Base-by-base conservation (phyloP, 53 echinoderm and acorn worm genomes). In the Crossaster papposus region DNA sequence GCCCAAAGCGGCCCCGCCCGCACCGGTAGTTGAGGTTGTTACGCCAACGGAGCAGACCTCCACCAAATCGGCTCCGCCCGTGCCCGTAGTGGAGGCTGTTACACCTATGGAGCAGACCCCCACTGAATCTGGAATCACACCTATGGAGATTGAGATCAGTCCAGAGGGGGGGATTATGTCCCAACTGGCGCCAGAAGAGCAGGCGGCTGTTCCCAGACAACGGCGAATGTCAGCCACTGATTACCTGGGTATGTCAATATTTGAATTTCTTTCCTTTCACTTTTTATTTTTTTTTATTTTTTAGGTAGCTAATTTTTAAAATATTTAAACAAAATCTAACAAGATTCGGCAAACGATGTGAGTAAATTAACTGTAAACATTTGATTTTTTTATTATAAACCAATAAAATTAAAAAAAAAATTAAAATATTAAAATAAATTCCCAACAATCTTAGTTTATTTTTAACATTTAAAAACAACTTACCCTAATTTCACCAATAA, bases 81-180 rank as follows among this genome's bases (percentile, higher is more conserved):
- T 5, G 50, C 90, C 88, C 9, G 93, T 91, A 29, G 93, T 93
- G 55, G 95, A 95, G 78, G 89, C 89, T 65, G 92, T 93, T 86
- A 91, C 86, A 37, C 86, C 93, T 68, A 77, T 80, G 17, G 84
- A 71, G 38, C 78, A 90, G 50, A 33, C 78, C 37, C 91, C 86
- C 17, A 81, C 68, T 15, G 92, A 85, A 86, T 92, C 92, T 33
- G 72, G 78, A 14, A 91, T 93, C 33, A 81, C 78, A 10, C 80
- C 80, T 54, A 64, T 64, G 89, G 89, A 87, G 76, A 62, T 87
- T 76, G 87, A 87, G 87, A 87, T 87, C 72, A 87, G 76, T 55
- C 87, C 87, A 87, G 87, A 87, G 87, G 87, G 77, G 12, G 87
- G 76, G 14, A 87, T 87, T 3, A 62, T 87, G 26, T 35, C 87